Evolutionary conservation across 2,113 vertebrate genomes (phyloP).

Genomic region (Sus scrofa): DNA sequence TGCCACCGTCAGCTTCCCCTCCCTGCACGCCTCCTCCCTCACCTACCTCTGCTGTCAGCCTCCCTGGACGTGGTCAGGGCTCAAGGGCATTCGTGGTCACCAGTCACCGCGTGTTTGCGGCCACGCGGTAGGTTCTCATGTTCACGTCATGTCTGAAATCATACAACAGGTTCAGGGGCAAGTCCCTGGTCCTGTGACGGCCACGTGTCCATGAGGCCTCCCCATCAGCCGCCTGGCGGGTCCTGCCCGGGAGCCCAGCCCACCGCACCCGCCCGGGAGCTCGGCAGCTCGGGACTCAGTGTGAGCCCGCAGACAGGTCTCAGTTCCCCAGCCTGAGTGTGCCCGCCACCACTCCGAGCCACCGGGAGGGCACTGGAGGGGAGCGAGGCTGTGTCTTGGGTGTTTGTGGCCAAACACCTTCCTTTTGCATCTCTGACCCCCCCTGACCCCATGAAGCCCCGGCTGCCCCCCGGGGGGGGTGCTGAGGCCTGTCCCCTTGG

Average conservation of each 20-base stretch:
- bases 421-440: not conserved
- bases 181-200: too few relatives aligned
- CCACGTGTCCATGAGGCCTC: not conserved
- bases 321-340: not conserved
- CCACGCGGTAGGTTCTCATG: too few relatives aligned
- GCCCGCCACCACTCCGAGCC: accelerated
- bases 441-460: not conserved
- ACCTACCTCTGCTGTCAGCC: not conserved
- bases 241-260: too few relatives aligned
- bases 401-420: not conserved
- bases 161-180: too few relatives aligned
- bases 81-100: too few relatives aligned
- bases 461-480: accelerated
- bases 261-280: too few relatives aligned
- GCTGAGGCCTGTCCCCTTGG: not conserved
- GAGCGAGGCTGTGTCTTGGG: not conserved
- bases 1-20: too few relatives aligned
- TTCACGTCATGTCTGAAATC: too few relatives aligned
- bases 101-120: too few relatives aligned
- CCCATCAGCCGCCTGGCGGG: not conserved
- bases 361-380: accelerated
- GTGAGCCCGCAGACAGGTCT: too few relatives aligned
- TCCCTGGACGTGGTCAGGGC: not conserved
- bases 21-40: too few relatives aligned
- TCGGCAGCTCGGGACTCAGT: not conserved